Evolutionary conservation across 1,140 invertebrate genomes (phyloP).

Genomic region (Pissodes strobi): DNA sequence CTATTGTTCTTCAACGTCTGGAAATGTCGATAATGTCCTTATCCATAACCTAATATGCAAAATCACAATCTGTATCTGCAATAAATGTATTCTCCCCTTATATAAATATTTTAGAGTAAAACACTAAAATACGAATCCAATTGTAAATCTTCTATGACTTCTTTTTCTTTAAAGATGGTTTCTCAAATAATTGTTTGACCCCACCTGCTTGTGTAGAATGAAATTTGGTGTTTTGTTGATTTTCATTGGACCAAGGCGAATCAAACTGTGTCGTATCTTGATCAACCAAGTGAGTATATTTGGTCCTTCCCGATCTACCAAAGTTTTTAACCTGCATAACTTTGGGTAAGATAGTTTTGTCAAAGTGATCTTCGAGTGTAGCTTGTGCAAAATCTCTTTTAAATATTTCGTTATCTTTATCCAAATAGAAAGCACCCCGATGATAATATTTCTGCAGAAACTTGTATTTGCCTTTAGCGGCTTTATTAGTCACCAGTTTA

Average conservation of each 20-base stretch:
- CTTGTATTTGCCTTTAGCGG: conserved; percentile 98
- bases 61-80: too few species aligned
- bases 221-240: conserved; percentile 88
- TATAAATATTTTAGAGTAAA: too few species aligned
- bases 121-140: too few species aligned
- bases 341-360: conserved; percentile 97
- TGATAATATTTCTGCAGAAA: conserved; percentile 99
- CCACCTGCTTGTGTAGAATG: conserved; percentile 89
- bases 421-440: conserved; percentile 97
- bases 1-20: too few species aligned
- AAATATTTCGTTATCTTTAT: conserved; percentile 88
- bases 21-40: too few species aligned
- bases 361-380: conserved; percentile 98
- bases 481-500: conserved; percentile 92
- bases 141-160: too few species aligned
- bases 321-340: conserved; percentile 99
- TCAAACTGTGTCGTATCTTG: conserved; percentile 99
- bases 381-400: conserved; percentile 96
- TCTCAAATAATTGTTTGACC: conserved; percentile 92
- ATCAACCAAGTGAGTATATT: conserved; percentile 99
- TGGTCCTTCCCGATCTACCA: conserved; percentile 95
- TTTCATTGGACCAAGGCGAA: conserved; percentile 94
- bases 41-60: too few species aligned
- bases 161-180: conserved; percentile 76
- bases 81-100: too few species aligned